Evolutionary conservation across 2,888 invertebrate species (phyloP), one percentile per base, ranked within the genome.

Genomic region (Chymomyza procnemis): DNA sequence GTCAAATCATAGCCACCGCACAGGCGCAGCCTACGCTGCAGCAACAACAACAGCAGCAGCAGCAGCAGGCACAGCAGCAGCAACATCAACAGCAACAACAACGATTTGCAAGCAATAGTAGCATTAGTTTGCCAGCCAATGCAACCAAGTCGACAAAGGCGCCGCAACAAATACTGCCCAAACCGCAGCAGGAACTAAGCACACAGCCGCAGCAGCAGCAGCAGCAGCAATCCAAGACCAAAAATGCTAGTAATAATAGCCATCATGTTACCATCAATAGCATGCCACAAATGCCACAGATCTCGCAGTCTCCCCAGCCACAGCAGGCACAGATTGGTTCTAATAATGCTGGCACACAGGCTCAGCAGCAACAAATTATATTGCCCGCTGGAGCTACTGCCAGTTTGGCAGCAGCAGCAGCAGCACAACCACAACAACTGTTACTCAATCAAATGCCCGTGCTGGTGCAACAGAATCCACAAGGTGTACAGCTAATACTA

Each of bases 401-500:
- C 67, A 79, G 74, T 70, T 74, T 88, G 9, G 63, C 88, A 57
- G 76, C 71, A 18, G 66, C 77, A 46, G 58, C 54, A 2, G 54
- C 19, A 9, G 12, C 64, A 21, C 81, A 83, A 61, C 88, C 89
- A 22, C 91, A 91, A 67, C 90, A 90, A 26, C 73, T 91, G 78
- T 75, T 91, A 47, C 80, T 91, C 46, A 91, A 91, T 79, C 91
- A 91, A 79, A 91, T 91, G 89, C 93, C 93, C 60, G 92, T 94
- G 73, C 89, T 94, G 81, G 93, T 94, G 71, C 94, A 94, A 78
- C 94, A 93, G 83, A 93, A 93, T 87, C 92, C 94, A 60, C 94
- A 94, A 79, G 94, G 94, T 57, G 94, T 95, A 64, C 95, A 95
- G 88, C 92, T 95, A 74, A 94, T 95, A 76, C 91, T 95, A 77